These are phyloP conservation scores for Girardinichthys multiradiatus DNA, from an alignment of 2,113 vertebrate genomes.

Conservation along the genomic window DNA sequence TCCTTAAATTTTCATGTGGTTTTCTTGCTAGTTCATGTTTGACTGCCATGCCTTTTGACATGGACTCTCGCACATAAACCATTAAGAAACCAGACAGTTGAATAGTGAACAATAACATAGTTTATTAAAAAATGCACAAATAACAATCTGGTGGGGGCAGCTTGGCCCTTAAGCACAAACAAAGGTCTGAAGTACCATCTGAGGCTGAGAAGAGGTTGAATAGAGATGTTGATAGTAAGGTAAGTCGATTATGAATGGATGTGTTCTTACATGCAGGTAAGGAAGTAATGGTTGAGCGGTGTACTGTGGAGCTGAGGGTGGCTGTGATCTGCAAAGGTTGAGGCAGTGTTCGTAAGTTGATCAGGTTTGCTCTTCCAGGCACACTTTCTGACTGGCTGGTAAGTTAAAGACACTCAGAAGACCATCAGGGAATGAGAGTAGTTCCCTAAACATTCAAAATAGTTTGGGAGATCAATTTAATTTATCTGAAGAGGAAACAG, in stretches of 20 bases:
- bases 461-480: background rate
- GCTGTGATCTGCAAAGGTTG: background rate
- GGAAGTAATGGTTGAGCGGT: no score
- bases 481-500: slow-evolving; percentile 1
- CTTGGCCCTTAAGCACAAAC: background rate
- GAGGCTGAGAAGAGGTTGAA: background rate
- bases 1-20: no score
- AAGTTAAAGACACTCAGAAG: background rate
- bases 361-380: background rate
- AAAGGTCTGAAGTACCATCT: background rate
- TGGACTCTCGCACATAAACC: background rate
- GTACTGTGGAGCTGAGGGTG: no score
- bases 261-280: no score
- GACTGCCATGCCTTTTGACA: background rate
- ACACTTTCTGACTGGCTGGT: background rate
- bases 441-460: background rate
- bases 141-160: background rate
- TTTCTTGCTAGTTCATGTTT: background rate
- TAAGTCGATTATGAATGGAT: no score
- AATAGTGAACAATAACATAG: background rate
- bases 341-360: background rate
- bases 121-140: background rate
- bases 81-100: background rate
- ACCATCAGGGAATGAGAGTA: background rate
- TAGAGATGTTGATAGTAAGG: no score